Evolutionary conservation across 2,797 vertebrate genomes (phyloP).

Genomic region (Anguilla pacifica): DNA sequence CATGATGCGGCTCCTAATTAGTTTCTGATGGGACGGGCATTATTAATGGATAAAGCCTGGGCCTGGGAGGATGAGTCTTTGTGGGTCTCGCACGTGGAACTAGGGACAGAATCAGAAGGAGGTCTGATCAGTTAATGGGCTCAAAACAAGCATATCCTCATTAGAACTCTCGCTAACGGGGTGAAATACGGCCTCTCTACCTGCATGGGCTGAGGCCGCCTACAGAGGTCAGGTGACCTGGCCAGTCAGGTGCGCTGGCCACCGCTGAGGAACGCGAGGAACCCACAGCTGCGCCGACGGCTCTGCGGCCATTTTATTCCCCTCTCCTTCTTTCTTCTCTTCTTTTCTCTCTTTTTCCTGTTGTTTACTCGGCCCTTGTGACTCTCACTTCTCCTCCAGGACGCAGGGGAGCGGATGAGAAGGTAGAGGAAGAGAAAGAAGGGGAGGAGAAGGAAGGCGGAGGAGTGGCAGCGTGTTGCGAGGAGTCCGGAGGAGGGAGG

Average conservation of each 20-base stretch:
- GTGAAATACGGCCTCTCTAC: conserved; percentile 48
- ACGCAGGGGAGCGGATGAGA: conserved; percentile 73
- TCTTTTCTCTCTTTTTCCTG: not conserved
- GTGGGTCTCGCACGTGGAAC: conserved; percentile 83
- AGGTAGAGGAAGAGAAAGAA: conserved; percentile 62
- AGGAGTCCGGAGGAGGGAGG: conserved; percentile 78
- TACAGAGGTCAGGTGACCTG: conserved; percentile 88
- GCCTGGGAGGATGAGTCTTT: conserved; percentile 82
- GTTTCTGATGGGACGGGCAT: conserved; percentile 92
- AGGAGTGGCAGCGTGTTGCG: conserved; percentile 72
- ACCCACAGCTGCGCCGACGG: conserved; percentile 59
- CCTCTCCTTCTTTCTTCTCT: conserved; percentile 39
- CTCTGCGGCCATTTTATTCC: conserved; percentile 73
- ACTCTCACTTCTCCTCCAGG: conserved; percentile 61
- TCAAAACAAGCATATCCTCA: conserved; percentile 89
- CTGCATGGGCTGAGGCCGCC: conserved; percentile 68
- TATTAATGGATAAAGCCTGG: conserved; percentile 97
- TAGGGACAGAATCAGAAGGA: conserved; percentile 97
- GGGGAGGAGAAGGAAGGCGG: conserved; percentile 69
- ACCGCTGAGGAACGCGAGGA: not conserved
- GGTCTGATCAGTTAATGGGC: conserved; percentile 94
- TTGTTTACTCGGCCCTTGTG: conserved; percentile 18
- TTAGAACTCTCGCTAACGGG: conserved; percentile 89
- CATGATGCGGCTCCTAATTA: conserved; percentile 96
- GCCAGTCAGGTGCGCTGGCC: conserved; percentile 80